Conservation (phyloP, 2,113 vertebrate species). For the Micronycteris hirsuta region DNA sequence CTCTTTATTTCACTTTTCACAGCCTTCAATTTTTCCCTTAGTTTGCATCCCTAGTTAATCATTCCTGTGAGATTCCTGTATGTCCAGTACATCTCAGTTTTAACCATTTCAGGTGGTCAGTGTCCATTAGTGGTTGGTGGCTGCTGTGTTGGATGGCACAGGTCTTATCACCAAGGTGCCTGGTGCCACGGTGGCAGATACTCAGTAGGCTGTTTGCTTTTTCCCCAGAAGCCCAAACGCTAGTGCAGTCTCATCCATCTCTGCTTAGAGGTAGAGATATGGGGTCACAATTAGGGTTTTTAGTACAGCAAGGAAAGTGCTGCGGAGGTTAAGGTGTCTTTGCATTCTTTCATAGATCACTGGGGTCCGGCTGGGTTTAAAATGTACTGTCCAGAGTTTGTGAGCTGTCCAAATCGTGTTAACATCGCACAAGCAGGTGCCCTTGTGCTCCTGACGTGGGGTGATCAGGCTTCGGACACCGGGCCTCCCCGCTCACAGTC, state of each 20-base stretch:
- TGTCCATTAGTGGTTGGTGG: background rate
- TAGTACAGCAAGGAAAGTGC: background rate
- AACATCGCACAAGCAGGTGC: background rate
- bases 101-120: background rate
- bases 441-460: background rate
- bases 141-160: background rate
- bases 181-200: too few species aligned
- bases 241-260: background rate
- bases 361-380: background rate
- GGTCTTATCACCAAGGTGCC: background rate
- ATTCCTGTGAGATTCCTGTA: too few species aligned
- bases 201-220: background rate
- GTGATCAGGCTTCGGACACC: background rate
- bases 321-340: background rate
- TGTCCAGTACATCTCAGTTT: fast-evolving
- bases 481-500: background rate
- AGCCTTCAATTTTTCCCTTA: too few species aligned
- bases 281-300: background rate
- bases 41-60: too few species aligned
- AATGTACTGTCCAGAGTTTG: background rate
- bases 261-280: background rate
- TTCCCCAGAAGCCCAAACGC: background rate
- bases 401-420: background rate
- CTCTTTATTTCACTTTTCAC: too few species aligned
- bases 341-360: background rate